These are phyloP conservation scores for Entomobrya proxima DNA, from an alignment of 2,888 invertebrate species.

Conservation along the genomic window DNA sequence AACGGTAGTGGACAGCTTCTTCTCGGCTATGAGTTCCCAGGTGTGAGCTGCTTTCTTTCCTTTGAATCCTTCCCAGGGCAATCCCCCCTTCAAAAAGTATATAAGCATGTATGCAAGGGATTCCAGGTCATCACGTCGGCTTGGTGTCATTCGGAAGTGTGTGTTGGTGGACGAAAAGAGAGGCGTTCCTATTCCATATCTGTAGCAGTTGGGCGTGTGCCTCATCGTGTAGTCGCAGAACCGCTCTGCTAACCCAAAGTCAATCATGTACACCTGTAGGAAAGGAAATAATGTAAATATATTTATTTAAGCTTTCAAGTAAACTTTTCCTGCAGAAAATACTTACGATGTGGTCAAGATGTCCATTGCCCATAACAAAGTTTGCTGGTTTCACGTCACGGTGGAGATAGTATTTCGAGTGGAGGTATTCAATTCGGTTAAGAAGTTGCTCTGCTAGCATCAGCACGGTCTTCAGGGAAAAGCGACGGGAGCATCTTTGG, in stretches of 20 bases:
- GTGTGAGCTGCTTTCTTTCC: background rate
- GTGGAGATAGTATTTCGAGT: constrained; percentile 99
- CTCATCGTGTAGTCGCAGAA: background rate
- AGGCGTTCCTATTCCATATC: background rate
- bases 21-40: background rate
- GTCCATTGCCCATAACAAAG: constrained; percentile 98
- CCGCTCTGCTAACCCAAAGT: constrained; percentile 21
- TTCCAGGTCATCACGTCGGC: constrained; percentile 56
- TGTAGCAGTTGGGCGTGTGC: background rate
- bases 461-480: constrained; percentile 99
- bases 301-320: background rate
- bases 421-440: constrained; percentile 97
- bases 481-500: constrained; percentile 96
- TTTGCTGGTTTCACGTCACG: constrained; percentile 98
- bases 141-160: background rate
- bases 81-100: constrained; percentile 9
- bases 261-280: constrained; percentile 5
- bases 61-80: constrained; percentile 32
- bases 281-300: background rate
- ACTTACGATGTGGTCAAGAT: background rate
- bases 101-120: constrained; percentile 19
- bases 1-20: background rate
- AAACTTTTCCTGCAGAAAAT: background rate
- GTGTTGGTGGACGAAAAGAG: background rate
- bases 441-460: constrained; percentile 98